phyloP scores from a whole-genome alignment of 2,113 vertebrate genomes.

The Zingel zingel region DNA sequence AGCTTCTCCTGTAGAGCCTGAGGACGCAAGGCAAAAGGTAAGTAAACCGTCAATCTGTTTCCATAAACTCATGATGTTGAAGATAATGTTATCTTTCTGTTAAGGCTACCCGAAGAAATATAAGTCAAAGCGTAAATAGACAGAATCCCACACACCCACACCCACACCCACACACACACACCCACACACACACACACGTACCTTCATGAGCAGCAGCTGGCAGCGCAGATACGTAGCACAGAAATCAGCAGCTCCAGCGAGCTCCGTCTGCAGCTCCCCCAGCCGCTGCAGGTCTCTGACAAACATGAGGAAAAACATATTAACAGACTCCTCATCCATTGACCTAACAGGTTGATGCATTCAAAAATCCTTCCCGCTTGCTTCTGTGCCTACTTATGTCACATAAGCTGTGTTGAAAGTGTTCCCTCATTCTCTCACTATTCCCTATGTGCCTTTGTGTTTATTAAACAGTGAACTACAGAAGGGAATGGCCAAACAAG shows the following conservation, averaged over 20 bases:
- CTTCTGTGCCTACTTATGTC: too few relatives aligned
- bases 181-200: constrained; percentile 38
- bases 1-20: constrained; percentile 97
- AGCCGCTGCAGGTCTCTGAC: constrained; percentile 93
- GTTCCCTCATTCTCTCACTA: too few relatives aligned
- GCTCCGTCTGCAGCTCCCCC: constrained; percentile 94
- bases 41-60: not conserved
- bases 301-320: not conserved
- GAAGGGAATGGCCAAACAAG: too few relatives aligned
- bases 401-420: too few relatives aligned
- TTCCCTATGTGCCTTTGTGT: too few relatives aligned
- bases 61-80: too few relatives aligned
- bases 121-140: not conserved
- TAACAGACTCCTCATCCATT: not conserved
- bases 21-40: not conserved
- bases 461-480: too few relatives aligned
- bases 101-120: not conserved
- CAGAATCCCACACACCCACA: not conserved
- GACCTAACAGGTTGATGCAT: not conserved
- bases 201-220: constrained; percentile 96
- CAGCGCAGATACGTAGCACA: constrained; percentile 95
- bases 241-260: constrained; percentile 95
- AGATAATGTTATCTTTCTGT: not conserved
- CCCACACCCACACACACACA: not conserved
- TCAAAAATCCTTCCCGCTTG: too few relatives aligned